phyloP scores from a whole-genome alignment of 2,113 vertebrate genomes.

The Tamias sibiricus region DNA sequence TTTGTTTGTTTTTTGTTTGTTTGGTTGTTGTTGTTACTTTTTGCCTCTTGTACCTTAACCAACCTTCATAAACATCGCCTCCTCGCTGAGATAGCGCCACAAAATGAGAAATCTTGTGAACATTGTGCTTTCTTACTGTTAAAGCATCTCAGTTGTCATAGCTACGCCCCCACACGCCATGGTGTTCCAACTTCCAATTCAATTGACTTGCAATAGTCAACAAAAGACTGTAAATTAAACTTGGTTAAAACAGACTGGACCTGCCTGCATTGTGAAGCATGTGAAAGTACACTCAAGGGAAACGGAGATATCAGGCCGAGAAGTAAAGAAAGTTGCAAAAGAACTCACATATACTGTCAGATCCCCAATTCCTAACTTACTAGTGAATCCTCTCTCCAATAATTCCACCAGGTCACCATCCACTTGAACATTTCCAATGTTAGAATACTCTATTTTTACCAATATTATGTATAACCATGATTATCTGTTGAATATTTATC shows the following conservation, averaged over 20 bases:
- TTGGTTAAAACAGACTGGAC: not conserved
- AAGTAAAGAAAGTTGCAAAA: not conserved
- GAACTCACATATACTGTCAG: not conserved
- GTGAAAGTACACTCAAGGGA: not conserved
- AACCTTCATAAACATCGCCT: not conserved
- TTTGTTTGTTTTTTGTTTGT: not conserved
- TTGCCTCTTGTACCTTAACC: not conserved
- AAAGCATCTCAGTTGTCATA: not conserved
- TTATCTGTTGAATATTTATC: not conserved
- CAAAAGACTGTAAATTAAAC: not conserved
- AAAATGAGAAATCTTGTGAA: not conserved
- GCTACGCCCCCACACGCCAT: not conserved
- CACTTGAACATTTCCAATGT: not conserved
- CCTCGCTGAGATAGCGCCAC: not conserved
- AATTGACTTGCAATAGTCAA: slow-evolving; percentile 15
- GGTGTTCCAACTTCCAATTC: slow-evolving; percentile 15
- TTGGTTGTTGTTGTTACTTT: not conserved
- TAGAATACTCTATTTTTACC: not conserved
- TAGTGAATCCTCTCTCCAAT: not conserved
- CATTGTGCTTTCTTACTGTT: not conserved
- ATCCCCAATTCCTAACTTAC: not conserved
- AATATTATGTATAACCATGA: not conserved
- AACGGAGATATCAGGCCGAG: not conserved
- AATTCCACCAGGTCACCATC: not conserved
- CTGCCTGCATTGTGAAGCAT: not conserved